Evolutionary conservation across 2,797 vertebrate genomes (phyloP).

Genomic region (Acipenser oxyrinchus): DNA sequence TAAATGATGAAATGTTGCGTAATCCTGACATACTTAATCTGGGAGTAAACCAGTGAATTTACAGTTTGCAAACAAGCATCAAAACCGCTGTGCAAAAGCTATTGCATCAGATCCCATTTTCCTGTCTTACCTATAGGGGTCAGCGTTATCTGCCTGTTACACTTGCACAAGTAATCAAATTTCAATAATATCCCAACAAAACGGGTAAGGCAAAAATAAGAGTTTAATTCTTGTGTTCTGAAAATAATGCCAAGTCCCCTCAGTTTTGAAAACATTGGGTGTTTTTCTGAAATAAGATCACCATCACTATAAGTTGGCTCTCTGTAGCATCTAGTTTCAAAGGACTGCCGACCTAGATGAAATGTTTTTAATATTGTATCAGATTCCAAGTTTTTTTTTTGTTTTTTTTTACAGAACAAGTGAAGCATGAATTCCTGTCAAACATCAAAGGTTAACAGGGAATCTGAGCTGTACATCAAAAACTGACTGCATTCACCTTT

Average conservation of each 20-base stretch:
- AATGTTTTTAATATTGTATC: constrained; percentile 65
- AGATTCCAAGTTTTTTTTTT: constrained; percentile 49
- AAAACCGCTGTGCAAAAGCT: no score
- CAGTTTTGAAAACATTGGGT: constrained; percentile 37
- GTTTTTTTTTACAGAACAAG: constrained; percentile 45
- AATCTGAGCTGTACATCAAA: constrained; percentile 47
- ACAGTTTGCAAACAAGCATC: no score
- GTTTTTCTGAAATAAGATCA: constrained; percentile 39
- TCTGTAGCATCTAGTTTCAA: constrained; percentile 55
- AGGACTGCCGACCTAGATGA: constrained; percentile 48
- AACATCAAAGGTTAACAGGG: constrained; percentile 50
- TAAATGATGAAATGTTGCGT: no score
- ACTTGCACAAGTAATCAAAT: no score
- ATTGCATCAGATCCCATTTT: no score
- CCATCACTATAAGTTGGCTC: constrained; percentile 31
- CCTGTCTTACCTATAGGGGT: no score
- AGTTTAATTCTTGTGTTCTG: constrained; percentile 36
- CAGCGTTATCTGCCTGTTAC: no score
- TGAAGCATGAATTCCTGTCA: constrained; percentile 45
- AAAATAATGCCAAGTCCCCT: constrained; percentile 32
- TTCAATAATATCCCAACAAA: no score
- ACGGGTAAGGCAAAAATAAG: no score
- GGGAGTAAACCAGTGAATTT: no score
- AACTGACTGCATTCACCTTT: constrained; percentile 19
- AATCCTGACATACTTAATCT: no score